phyloP scores from a whole-genome alignment of 1,140 invertebrate species.

The Anastrepha ludens region DNA sequence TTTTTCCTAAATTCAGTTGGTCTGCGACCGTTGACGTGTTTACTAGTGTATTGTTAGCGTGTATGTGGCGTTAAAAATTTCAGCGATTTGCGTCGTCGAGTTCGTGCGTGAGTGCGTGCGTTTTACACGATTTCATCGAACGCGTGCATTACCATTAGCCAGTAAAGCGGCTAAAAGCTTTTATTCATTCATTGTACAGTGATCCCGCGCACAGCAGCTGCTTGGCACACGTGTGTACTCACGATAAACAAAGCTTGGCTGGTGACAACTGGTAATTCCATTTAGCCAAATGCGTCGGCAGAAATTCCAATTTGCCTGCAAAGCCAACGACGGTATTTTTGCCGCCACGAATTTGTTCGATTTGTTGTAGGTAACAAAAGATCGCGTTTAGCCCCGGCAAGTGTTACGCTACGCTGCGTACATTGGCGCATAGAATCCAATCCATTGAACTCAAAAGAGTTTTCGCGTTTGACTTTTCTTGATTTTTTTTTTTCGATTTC shows the following conservation, averaged over 20 bases:
- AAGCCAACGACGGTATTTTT: conserved; percentile 23
- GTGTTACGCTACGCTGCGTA: conserved; percentile 5
- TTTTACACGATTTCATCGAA: neutral
- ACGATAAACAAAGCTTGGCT: neutral
- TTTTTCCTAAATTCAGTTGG: conserved; percentile 66
- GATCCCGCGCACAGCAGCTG: neutral
- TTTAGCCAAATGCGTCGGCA: conserved; percentile 38
- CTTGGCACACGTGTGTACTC: neutral
- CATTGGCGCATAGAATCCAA: neutral
- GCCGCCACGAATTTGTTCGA: neutral
- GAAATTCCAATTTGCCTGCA: conserved; percentile 18
- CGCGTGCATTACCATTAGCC: conserved; percentile 13
- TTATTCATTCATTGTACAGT: conserved; percentile 4
- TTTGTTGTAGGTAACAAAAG: conserved; percentile 35
- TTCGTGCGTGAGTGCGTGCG: conserved; percentile 55
- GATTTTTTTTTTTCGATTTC: conserved; percentile 1
- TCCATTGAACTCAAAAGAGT: neutral
- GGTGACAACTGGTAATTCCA: neutral
- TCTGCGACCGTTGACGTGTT: conserved; percentile 73
- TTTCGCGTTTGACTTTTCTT: neutral
- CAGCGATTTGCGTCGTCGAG: conserved; percentile 24
- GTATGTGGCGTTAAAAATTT: neutral
- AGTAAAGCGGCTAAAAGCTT: conserved; percentile 36
- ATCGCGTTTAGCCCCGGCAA: neutral
- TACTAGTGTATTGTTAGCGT: conserved; percentile 62